Evolutionary conservation across 2,113 vertebrate genomes (phyloP).

Genomic region (Oncorhynchus nerka): DNA sequence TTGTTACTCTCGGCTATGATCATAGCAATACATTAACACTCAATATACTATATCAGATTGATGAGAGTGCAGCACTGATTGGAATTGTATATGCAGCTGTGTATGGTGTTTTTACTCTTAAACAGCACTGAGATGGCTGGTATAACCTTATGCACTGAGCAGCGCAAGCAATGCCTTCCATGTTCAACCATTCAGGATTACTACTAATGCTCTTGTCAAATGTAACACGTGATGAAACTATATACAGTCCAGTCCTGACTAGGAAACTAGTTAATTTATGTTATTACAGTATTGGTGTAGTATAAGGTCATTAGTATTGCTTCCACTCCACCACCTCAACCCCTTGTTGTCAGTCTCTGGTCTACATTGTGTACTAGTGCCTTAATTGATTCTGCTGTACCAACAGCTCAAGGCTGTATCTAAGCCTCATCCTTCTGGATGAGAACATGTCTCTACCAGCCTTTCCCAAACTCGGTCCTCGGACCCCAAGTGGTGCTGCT

Average conservation of each 20-base stretch:
- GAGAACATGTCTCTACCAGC: slow-evolving; percentile 45
- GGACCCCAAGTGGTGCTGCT: too few relatives aligned
- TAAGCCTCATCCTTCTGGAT: slow-evolving; percentile 53
- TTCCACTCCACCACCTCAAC: slow-evolving; percentile 14
- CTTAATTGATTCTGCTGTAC: slow-evolving; percentile 73
- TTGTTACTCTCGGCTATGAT: not conserved
- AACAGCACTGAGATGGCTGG: slow-evolving; percentile 52
- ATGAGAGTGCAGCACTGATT: not conserved
- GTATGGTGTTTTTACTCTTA: slow-evolving; percentile 22
- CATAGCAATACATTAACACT: slow-evolving; percentile 42
- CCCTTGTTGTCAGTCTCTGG: slow-evolving; percentile 18
- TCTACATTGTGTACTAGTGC: slow-evolving; percentile 76
- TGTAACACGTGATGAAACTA: not conserved
- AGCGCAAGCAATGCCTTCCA: slow-evolving; percentile 40
- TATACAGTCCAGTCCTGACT: slow-evolving; percentile 5
- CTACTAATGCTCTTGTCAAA: too few relatives aligned
- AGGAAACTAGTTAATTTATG: slow-evolving; percentile 15
- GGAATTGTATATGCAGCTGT: slow-evolving; percentile 40
- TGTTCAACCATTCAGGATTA: slow-evolving; percentile 25
- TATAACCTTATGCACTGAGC: slow-evolving; percentile 53
- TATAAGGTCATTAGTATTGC: slow-evolving; percentile 12
- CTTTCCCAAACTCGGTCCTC: too few relatives aligned
- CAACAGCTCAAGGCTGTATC: slow-evolving; percentile 46
- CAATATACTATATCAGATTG: not conserved
- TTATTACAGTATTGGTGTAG: not conserved